Evolutionary conservation across 1,140 invertebrate genomes (phyloP).

Genomic region (Leptopilina boulardi): DNA sequence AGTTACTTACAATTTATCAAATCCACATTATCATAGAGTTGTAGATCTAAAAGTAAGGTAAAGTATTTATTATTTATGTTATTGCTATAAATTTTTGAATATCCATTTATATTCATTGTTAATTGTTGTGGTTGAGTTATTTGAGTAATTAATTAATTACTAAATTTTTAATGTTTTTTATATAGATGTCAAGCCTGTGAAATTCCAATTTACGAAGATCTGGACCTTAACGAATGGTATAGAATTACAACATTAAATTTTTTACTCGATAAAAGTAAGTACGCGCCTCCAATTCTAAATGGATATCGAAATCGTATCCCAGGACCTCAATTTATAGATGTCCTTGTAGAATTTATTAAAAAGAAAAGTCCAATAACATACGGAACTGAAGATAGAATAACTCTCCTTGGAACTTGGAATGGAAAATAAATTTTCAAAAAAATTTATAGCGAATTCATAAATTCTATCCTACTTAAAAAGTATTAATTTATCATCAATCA

Average conservation of each 20-base stretch:
- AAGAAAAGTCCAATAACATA: conserved; percentile 43
- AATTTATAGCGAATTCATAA: too few species aligned
- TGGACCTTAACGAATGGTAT: conserved; percentile 78
- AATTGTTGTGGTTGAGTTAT: too few species aligned
- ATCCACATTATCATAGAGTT: conserved; percentile 32
- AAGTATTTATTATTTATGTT: background rate
- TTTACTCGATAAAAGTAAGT: conserved; percentile 82
- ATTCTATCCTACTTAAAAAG: too few species aligned
- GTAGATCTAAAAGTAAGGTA: conserved; percentile 59
- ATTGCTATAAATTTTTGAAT: too few species aligned
- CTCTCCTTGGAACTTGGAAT: conserved; percentile 9
- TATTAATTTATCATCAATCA: too few species aligned
- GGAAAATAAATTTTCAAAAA: background rate
- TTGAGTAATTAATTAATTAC: too few species aligned
- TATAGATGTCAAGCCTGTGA: conserved; percentile 14
- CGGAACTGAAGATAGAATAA: background rate
- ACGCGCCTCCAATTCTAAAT: conserved; percentile 63
- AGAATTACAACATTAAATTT: conserved; percentile 80
- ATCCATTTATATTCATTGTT: too few species aligned
- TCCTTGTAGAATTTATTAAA: conserved; percentile 53
- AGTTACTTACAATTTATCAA: conserved; percentile 73
- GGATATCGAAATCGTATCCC: conserved; percentile 54
- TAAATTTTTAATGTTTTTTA: background rate
- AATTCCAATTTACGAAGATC: conserved; percentile 63
- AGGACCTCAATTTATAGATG: conserved; percentile 53